Evolutionary conservation across 2,113 vertebrate genomes (phyloP), one percentile per base, ranked within the genome.

Genomic region (Sterrhoptilus dennistouni): DNA sequence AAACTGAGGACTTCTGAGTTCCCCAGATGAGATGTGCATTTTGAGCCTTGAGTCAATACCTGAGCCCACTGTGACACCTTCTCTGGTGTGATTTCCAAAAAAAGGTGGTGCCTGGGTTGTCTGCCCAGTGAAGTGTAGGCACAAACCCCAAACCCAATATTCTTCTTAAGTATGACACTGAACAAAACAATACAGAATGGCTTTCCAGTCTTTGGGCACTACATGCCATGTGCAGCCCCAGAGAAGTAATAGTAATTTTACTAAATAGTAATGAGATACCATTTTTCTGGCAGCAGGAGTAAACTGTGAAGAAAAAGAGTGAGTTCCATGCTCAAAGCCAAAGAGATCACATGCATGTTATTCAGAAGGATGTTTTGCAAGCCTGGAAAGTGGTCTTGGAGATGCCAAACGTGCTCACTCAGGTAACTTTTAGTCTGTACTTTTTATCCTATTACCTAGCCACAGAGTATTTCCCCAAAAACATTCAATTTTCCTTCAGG

Each of bases 1-100:
- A 93, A 85, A 59, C 19, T 12, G 17, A 88, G 35, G 7, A 38
- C 2, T 75, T 75, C 25, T 14, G 61, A 68, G 28, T 10, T 54
- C 19, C 15, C 16, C 6, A 14, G 45, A 2, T 4, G 3, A 76
- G 31, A 45, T 45, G 24, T 3, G n/a, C 40, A 14, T 36, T 28
- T n/a, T 40, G 33, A 90, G 18, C 14, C 50, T 38, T 4, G 3
- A 84, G 31, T 25, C 25, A 50, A 49, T 52, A 70, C 14, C 13
- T 47, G 49, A 53, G 28, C 31, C 25, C 0, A 0, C 7, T 17
- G 33, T 27, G 68, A 72, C 20, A 2, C 8, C 13, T 47, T 33
- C 24, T 74, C 64, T 38, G 52, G 28, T 63, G 29, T 42, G 35
- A 31, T 80, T 83, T 60, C 57, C 53, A 28, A 31, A 83, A 50